A percentile compares a stretch with the other conserved stretches of the same genome.
phyloP scores from a whole-genome alignment of 2,888 invertebrate genomes.

The Sesia apiformis region DNA sequence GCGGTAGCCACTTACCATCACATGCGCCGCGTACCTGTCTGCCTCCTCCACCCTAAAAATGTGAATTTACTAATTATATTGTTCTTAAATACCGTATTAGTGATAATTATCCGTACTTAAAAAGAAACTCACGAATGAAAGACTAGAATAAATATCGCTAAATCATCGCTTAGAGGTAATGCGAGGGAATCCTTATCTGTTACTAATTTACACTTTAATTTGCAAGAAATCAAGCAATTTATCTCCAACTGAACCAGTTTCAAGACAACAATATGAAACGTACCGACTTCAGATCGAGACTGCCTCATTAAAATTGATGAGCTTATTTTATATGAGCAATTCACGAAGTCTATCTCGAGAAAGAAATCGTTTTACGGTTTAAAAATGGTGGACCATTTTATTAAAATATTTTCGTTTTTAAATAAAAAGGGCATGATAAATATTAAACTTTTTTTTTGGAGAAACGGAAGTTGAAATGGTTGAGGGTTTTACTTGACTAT shows the following conservation, averaged over 20 bases:
- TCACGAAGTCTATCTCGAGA: conserved; percentile 26
- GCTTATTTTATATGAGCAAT: conserved; percentile 28
- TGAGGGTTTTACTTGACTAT: too few relatives aligned
- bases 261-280: conserved; percentile 2
- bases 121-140: too few relatives aligned
- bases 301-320: conserved; percentile 42
- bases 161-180: too few relatives aligned
- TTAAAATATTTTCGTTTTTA: conserved; percentile 9
- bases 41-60: too few relatives aligned
- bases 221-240: conserved; percentile 21
- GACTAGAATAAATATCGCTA: too few relatives aligned
- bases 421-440: conserved; percentile 13
- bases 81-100: too few relatives aligned
- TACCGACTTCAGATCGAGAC: conserved; percentile 1
- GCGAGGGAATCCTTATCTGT: neutral
- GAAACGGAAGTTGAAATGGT: neutral
- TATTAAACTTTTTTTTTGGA: conserved; percentile 9
- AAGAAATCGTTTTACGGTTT: conserved; percentile 20
- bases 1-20: too few relatives aligned
- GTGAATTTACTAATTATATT: too few relatives aligned
- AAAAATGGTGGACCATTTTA: conserved; percentile 4
- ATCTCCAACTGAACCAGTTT: conserved; percentile 14
- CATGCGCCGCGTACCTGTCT: too few relatives aligned
- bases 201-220: conserved; percentile 7
- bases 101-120: too few relatives aligned